Conservation (phyloP, 2,797 vertebrate species). For the Labroides dimidiatus region DNA sequence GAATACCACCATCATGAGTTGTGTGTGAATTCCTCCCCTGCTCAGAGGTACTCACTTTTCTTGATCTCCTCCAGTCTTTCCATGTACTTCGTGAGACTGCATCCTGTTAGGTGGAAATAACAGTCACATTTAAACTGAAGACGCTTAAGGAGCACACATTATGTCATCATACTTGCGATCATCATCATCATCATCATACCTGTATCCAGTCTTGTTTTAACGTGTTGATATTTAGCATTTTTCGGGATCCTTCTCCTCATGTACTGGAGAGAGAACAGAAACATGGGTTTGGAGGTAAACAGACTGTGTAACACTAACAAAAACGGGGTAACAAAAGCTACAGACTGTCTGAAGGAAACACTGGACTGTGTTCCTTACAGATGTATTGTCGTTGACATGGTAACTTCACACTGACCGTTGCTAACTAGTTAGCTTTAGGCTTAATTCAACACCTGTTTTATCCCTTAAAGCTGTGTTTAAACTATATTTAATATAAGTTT, state of each 20-base stretch:
- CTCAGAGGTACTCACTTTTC: slow-evolving; percentile 88
- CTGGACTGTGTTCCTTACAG: neutral
- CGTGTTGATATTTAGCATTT: slow-evolving; percentile 90
- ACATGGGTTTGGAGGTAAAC: accelerated
- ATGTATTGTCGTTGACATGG: slow-evolving; percentile 49
- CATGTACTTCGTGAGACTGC: slow-evolving; percentile 91
- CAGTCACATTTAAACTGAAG: neutral
- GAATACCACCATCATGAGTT: too few species aligned
- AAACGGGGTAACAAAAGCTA: neutral
- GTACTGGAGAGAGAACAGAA: slow-evolving; percentile 78
- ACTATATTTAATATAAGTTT: accelerated
- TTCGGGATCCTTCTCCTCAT: slow-evolving; percentile 89
- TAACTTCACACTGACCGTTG: slow-evolving; percentile 31
- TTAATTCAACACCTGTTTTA: neutral
- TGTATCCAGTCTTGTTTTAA: slow-evolving; percentile 92
- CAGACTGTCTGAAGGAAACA: neutral
- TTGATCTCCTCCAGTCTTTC: slow-evolving; percentile 92
- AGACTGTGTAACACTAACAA: neutral
- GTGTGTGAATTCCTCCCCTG: too few species aligned
- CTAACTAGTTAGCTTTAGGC: slow-evolving; percentile 43
- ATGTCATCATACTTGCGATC: neutral
- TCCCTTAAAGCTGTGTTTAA: neutral
- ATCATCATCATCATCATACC: slow-evolving; percentile 74
- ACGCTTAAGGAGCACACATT: neutral
- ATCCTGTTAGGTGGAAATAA: slow-evolving; percentile 77